phyloP scores from a whole-genome alignment of 1,140 invertebrate species.

The Zaprionus nigranus region DNA sequence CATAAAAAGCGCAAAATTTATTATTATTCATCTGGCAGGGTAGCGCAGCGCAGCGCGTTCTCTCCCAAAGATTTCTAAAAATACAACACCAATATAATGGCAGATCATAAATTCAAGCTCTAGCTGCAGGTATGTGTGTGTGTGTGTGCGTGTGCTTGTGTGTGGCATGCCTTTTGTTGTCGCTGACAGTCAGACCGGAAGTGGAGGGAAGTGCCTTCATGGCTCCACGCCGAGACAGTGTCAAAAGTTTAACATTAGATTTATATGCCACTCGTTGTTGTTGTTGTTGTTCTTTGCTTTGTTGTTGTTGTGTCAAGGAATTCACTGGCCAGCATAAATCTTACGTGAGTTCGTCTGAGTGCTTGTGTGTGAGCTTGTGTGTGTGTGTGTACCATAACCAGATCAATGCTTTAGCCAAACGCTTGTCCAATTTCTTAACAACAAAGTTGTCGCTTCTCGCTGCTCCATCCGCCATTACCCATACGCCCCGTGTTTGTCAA shows the following conservation, averaged over 20 bases:
- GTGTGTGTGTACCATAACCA: slow-evolving; percentile 51
- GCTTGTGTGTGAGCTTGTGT: slow-evolving; percentile 9
- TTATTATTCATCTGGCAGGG: slow-evolving; percentile 66
- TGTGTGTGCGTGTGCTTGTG: slow-evolving; percentile 12
- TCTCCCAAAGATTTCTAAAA: slow-evolving; percentile 60
- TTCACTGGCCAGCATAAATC: slow-evolving; percentile 58
- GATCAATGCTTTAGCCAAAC: slow-evolving; percentile 70
- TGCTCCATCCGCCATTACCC: slow-evolving; percentile 34
- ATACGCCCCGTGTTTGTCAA: slow-evolving; percentile 29
- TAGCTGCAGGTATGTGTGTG: neutral
- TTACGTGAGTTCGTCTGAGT: slow-evolving; percentile 2
- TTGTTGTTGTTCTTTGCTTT: slow-evolving; percentile 19
- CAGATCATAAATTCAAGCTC: slow-evolving; percentile 66
- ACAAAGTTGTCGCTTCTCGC: slow-evolving; percentile 34
- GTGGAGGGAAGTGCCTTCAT: slow-evolving; percentile 54
- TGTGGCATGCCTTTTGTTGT: slow-evolving; percentile 62
- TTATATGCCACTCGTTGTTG: slow-evolving; percentile 61
- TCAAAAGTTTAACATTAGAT: slow-evolving; percentile 77
- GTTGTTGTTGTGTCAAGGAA: slow-evolving; percentile 31
- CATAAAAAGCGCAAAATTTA: slow-evolving; percentile 58
- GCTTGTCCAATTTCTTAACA: slow-evolving; percentile 41
- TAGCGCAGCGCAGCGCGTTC: slow-evolving; percentile 10
- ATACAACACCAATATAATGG: slow-evolving; percentile 49
- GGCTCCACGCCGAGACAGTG: slow-evolving; percentile 66
- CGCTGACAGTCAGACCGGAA: slow-evolving; percentile 68